Evolutionary conservation across 2,888 invertebrate genomes (phyloP), one percentile per base, ranked within the genome.

Genomic region (Drosophila limbata): DNA sequence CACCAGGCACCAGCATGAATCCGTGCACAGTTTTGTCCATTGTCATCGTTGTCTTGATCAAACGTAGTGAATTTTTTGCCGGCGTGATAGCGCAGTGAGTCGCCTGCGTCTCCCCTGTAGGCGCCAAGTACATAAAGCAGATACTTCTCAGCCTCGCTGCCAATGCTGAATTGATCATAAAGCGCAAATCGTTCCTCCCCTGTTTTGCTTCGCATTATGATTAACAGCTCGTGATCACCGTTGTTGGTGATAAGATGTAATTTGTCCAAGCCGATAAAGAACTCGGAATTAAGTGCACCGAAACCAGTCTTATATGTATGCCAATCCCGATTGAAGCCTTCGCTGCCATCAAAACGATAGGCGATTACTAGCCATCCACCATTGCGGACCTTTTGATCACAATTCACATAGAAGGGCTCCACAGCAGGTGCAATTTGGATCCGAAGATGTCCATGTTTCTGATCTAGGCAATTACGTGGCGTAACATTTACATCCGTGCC

Each of bases 1-100:
- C 89, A 88, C 88, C 88, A 88, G 45, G 77, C 88, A 0, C 86
- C 86, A 0, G 70, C n/a, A 40, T 89, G 88, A 0, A 53, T 67
- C 3, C 68, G 37, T 5, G 88, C 88, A 45, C 88, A 88, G 40
- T 85, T 89, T 35, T 76, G 80, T 0, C 66, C 81, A 53, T 82
- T 82, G 17, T 81, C 85, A 17, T 88, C 89, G 44, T 88, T 89
- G 35, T 89, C 87, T 62, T 84, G 81, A 35, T 89, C 89, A 11
- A 1, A 71, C 17, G 87, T 87, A 28, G 87, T 88, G 31, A 87
- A 88, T 55, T 84, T 88, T 17, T 75, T 85, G 59, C 81, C 84
- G 5, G 70, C 48, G 53, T 87, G 87, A 37, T 77, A 75, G 3
- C 76, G 72, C 57, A 87, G 21, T 0, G 87, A 75, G 39, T 87